These are phyloP conservation scores for Trematomus bernacchii DNA, from an alignment of 2,797 vertebrate species.

Conservation along the genomic window DNA sequence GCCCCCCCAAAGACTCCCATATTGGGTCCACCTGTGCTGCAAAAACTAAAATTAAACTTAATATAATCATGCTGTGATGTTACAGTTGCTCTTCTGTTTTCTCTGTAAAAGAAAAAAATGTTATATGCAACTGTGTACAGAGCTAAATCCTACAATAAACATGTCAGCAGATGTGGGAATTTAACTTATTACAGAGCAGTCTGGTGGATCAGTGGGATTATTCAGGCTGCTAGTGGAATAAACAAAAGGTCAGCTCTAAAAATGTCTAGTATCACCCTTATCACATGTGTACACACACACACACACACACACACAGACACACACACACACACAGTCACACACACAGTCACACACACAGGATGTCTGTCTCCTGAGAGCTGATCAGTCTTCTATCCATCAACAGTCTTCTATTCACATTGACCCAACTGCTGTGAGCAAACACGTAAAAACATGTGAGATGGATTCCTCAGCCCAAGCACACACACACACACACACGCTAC, in stretches of 20 bases:
- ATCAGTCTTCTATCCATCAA: slow-evolving; percentile 51
- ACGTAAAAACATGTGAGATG: slow-evolving; percentile 45
- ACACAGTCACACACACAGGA: background rate
- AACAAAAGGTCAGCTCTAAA: slow-evolving; percentile 49
- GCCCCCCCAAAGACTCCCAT: background rate
- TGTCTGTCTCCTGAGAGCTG: slow-evolving; percentile 32
- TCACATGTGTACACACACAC: no score
- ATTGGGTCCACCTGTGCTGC: background rate
- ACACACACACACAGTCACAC: no score
- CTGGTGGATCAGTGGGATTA: slow-evolving; percentile 13
- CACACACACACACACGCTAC: slow-evolving; percentile 29
- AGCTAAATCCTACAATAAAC: slow-evolving; percentile 53
- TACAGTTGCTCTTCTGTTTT: slow-evolving; percentile 46
- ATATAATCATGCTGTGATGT: slow-evolving; percentile 17
- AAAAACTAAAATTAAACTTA: background rate
- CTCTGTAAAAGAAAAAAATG: slow-evolving; percentile 17
- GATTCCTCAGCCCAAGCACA: slow-evolving; percentile 47
- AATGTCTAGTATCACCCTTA: slow-evolving; percentile 54
- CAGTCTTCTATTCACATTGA: slow-evolving; percentile 46
- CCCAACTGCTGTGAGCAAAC: slow-evolving; percentile 58
- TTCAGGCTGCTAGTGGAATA: slow-evolving; percentile 33
- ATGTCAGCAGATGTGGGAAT: slow-evolving; percentile 50
- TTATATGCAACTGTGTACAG: slow-evolving; percentile 29
- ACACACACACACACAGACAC: no score
- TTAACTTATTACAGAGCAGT: slow-evolving; percentile 23